Conservation (phyloP, 2,797 vertebrate species). For the Ceryle rudis region DNA sequence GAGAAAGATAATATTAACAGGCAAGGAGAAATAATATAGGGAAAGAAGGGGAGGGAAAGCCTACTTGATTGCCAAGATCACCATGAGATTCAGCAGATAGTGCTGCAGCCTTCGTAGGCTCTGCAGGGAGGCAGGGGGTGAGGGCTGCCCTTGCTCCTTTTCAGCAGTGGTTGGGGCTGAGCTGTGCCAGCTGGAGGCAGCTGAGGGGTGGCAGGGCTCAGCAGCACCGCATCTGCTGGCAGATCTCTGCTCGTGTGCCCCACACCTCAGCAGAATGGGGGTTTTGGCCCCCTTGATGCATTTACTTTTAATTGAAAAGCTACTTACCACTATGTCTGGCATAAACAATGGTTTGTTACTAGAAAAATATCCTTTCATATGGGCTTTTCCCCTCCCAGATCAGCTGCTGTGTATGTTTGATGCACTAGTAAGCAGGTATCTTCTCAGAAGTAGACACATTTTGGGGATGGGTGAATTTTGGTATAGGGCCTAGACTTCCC, state of each 20-base stretch:
- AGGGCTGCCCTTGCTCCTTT: not conserved
- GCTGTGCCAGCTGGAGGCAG: not conserved
- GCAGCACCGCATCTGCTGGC: fast-evolving
- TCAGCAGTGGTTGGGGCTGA: not conserved
- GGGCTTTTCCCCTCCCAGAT: not conserved
- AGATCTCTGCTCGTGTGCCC: not conserved
- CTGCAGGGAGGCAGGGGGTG: not conserved
- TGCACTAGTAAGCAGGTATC: not conserved
- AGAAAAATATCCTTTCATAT: not conserved
- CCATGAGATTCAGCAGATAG: not conserved
- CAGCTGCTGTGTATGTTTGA: not conserved
- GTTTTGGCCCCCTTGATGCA: not conserved
- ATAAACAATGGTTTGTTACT: not conserved
- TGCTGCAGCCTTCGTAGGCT: not conserved
- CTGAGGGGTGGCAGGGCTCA: not conserved
- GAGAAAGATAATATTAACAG: not conserved
- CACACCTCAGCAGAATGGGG: fast-evolving
- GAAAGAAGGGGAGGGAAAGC: not conserved
- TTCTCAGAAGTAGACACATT: not conserved
- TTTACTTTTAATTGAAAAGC: not conserved
- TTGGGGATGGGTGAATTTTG: not conserved
- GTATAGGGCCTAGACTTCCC: not conserved
- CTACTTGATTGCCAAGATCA: not conserved
- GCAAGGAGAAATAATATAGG: not conserved
- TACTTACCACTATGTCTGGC: not conserved